Evolutionary conservation across 2,888 invertebrate genomes (phyloP), one percentile per base, ranked within the genome.

Genomic region (Chesias legatella): DNA sequence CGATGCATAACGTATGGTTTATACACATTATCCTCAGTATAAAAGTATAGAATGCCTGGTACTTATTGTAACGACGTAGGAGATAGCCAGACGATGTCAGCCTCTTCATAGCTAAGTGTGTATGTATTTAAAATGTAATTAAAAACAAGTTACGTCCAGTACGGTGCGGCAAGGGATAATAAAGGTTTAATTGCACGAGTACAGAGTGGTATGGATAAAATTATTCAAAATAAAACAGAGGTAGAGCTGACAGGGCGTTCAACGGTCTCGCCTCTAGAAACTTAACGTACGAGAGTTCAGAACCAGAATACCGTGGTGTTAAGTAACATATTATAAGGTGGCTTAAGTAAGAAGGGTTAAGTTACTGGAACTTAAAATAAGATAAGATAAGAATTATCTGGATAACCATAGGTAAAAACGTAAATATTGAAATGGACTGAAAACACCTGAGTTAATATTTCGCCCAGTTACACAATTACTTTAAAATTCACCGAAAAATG

Each of bases 51-150:
- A 37, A 40, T 44, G 40, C 50, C 51, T 32, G 55, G 43, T 60
- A 56, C 64, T 61, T 65, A 60, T 56, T 53, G 54, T 63, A 64
- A 64, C 63, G 56, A 60, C 62, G 60, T 56, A 53, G 53, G 60
- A 63, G 65, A 65, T 68, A 61, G 57, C 42, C 34, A 46, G 50
- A 50, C 56, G 58, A 63, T 48, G 62, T 48, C 56, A 54, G 60
- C 56, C 55, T 60, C 63, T 64, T 51, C 35, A 58, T 63, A 64
- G 59, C 59, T 59, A 69, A 67, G 65, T 67, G 73, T 58, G 58
- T 60, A 59, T 58, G 64, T 68, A 67, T 67, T 76, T 75, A 73
- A 77, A 78, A 71, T 63, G 70, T 71, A 77, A 79, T 78, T 79
- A 75, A 77, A 77, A 80, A 77, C 79, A 38, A 73, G 79, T 79